Percentiles rank a stretch among this genome's conserved stretches.
These are phyloP conservation scores for Eupithecia vulgata DNA, from an alignment of 2,888 invertebrate genomes.

Conservation along the genomic window DNA sequence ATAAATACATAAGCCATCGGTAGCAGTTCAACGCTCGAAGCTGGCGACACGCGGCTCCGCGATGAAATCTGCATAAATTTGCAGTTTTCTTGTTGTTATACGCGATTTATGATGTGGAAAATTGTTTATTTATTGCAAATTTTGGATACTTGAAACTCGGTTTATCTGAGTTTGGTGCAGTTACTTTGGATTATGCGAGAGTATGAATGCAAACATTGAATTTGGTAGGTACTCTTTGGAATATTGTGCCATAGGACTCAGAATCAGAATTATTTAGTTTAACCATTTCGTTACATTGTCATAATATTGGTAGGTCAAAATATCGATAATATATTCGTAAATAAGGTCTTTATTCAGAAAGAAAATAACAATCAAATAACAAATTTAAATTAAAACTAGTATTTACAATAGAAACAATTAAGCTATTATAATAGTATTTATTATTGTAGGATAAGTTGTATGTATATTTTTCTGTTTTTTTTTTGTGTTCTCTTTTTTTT, in stretches of 20 bases:
- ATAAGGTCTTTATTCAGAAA: too few relatives aligned
- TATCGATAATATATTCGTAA: too few relatives aligned
- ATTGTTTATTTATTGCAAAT: conserved; percentile 73
- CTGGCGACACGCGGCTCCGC: conserved; percentile 62
- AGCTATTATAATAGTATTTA: too few relatives aligned
- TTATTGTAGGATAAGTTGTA: too few relatives aligned
- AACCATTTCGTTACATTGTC: too few relatives aligned
- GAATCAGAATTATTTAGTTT: too few relatives aligned
- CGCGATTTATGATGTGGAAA: conserved; percentile 71
- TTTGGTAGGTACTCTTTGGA: not conserved
- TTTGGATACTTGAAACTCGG: conserved; percentile 42
- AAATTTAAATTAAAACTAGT: too few relatives aligned
- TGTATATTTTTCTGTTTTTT: too few relatives aligned
- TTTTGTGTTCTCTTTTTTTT: too few relatives aligned
- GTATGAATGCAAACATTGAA: not conserved
- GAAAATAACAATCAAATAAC: too few relatives aligned
- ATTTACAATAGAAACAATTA: too few relatives aligned
- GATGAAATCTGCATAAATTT: conserved; percentile 78
- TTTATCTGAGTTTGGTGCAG: conserved; percentile 19
- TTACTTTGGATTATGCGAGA: not conserved
- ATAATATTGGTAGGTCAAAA: too few relatives aligned
- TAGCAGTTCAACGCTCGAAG: conserved; percentile 57
- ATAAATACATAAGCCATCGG: conserved; percentile 61
- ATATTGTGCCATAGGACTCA: not conserved
- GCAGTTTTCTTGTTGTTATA: conserved; percentile 77